These are phyloP conservation scores for Chaetoderma sp. DNA, from an alignment of 2,888 invertebrate genomes.

Conservation along the genomic window DNA sequence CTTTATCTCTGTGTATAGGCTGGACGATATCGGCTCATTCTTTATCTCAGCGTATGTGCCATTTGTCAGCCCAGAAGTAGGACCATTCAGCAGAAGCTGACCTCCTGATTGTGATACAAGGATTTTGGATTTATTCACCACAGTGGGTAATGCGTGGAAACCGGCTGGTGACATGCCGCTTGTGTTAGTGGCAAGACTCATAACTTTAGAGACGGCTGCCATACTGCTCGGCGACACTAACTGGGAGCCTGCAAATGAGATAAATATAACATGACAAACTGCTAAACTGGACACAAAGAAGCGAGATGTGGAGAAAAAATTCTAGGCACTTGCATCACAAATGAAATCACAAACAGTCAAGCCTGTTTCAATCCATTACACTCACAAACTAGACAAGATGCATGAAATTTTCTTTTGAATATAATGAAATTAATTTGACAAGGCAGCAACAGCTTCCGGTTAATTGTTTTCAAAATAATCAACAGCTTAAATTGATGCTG, in stretches of 20 bases:
- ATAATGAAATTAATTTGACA: no score
- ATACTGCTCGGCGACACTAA: conserved; percentile 52
- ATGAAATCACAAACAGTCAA: not conserved
- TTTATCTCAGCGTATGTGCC: conserved; percentile 52
- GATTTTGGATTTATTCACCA: conserved; percentile 61
- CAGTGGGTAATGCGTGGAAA: conserved; percentile 60
- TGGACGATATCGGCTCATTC: no score
- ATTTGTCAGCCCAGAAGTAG: conserved; percentile 47
- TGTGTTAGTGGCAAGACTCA: conserved; percentile 22
- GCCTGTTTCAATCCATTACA: no score
- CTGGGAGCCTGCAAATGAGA: conserved; percentile 45
- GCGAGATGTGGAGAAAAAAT: not conserved
- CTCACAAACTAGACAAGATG: no score
- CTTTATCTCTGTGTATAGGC: no score
- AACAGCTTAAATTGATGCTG: no score
- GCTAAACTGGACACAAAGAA: not conserved
- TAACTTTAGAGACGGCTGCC: conserved; percentile 33
- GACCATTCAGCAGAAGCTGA: conserved; percentile 55
- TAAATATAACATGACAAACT: not conserved
- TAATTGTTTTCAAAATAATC: no score
- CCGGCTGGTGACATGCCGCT: conserved; percentile 39
- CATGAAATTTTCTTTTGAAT: no score
- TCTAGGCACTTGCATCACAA: not conserved
- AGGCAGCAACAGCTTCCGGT: no score
- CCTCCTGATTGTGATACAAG: conserved; percentile 50